Evolutionary conservation across 2,888 invertebrate genomes (phyloP).

Genomic region (Tachina fera): DNA sequence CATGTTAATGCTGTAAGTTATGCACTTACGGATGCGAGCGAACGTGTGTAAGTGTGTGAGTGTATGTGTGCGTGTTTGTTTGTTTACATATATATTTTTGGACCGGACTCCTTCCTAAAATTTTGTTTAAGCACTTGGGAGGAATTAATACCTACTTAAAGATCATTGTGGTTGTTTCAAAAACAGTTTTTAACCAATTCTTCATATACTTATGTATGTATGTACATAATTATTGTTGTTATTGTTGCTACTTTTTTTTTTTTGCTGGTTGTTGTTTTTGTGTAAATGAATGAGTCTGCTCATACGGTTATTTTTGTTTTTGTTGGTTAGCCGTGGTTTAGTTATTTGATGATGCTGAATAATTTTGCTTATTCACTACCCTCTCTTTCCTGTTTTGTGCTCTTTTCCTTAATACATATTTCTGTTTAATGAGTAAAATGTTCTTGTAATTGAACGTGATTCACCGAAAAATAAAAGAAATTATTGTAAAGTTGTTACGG

Average conservation of each 20-base stretch:
- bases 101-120: constrained; percentile 12
- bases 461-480: constrained; percentile 64
- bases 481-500: constrained; percentile 19
- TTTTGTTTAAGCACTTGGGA: constrained; percentile 73
- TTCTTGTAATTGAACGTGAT: constrained; percentile 70
- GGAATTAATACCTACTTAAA: constrained; percentile 81
- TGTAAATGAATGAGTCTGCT: constrained; percentile 1
- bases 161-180: constrained; percentile 66
- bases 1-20: constrained; percentile 54
- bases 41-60: constrained; percentile 19
- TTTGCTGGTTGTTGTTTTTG: constrained; percentile 14
- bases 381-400: constrained; percentile 1
- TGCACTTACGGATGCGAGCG: background rate
- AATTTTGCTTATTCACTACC: constrained; percentile 12
- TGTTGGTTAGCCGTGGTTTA: background rate
- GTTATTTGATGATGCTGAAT: constrained; percentile 46
- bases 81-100: background rate
- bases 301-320: background rate
- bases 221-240: constrained; percentile 22
- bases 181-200: constrained; percentile 50
- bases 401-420: background rate
- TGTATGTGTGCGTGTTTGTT: constrained; percentile 10
- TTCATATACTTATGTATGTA: background rate
- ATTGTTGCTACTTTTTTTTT: background rate
- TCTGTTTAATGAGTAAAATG: constrained; percentile 41